These are phyloP conservation scores for Acestrorhynchus altus DNA, from an alignment of 2,797 vertebrate species.

Conservation along the genomic window DNA sequence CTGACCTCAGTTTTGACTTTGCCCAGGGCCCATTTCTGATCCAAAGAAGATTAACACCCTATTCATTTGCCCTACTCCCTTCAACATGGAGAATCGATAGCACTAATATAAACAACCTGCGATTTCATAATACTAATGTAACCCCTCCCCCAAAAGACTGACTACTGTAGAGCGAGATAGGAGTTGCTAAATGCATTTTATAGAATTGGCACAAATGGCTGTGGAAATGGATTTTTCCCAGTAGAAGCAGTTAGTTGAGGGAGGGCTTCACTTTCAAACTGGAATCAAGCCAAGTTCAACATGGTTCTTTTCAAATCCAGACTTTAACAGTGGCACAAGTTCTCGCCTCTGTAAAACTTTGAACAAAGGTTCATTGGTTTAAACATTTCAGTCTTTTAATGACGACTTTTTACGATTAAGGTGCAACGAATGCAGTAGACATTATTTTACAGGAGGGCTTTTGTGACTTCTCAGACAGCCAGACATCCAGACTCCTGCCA, in stretches of 20 bases:
- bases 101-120: neutral
- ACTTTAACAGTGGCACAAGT: neutral
- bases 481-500: neutral
- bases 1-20: neutral
- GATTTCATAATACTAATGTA: neutral
- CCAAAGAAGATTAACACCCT: slow-evolving; percentile 3
- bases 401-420: too few relatives aligned
- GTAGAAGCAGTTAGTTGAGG: neutral
- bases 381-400: neutral
- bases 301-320: neutral
- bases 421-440: neutral
- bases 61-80: neutral
- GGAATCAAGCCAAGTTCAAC: slow-evolving; percentile 11
- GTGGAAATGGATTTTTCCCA: neutral
- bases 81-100: neutral
- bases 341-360: neutral
- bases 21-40: neutral
- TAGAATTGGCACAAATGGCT: neutral
- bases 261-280: neutral
- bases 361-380: neutral
- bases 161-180: neutral
- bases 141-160: neutral
- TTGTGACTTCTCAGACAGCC: neutral
- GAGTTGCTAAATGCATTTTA: neutral
- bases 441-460: neutral